Base-by-base conservation (phyloP, 2,888 invertebrate species). In the Erebia ligea region DNA sequence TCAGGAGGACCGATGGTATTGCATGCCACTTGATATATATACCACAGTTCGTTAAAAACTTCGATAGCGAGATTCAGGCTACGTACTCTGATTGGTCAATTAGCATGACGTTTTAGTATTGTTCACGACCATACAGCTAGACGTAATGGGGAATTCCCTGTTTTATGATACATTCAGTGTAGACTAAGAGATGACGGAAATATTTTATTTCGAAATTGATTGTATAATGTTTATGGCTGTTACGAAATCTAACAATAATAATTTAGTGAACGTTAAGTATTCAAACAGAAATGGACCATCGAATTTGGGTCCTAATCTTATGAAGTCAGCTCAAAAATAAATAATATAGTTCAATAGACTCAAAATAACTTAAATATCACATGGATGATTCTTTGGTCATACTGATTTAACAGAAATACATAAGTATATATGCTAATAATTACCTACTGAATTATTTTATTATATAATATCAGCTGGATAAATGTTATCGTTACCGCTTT, bases 1-100 rank as follows among this genome's bases (percentile, higher is more conserved):
- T 45, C 61, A 54, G 25, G 69, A 70, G 61, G 69, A 70, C 69
- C 69, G 64, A 63, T 34, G 0, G 15, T 1, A 11, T 5, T 1
- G 13, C 45, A 45, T 17, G 15, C 21, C 4, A 61, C 21, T 34
- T 19, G 5, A 11, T 52, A 61, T 70, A 66, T 70, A 70, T 59
- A 45, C 19, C 17, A 9, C 58, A 66, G 5, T 21, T 13, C 1
- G 8, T 45, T 56, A 42, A 66, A 66, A 66, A 65, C 54, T 66
- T 61, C 13, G 13, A 59, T 61, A 70, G 59, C 65, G 69, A 21
- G 69, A 70, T 50, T 59, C 65, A 70, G 69, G 21, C 34, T 19
- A 9, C 59, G 58, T 10, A 40, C 50, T 5, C 3, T 19, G 67
- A 67, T 67, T 67, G 67, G 67, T 59, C n/a, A 9, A 34, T 13